Evolutionary conservation across 2,113 vertebrate genomes (phyloP).

Genomic region (Scophthalmus maximus): DNA sequence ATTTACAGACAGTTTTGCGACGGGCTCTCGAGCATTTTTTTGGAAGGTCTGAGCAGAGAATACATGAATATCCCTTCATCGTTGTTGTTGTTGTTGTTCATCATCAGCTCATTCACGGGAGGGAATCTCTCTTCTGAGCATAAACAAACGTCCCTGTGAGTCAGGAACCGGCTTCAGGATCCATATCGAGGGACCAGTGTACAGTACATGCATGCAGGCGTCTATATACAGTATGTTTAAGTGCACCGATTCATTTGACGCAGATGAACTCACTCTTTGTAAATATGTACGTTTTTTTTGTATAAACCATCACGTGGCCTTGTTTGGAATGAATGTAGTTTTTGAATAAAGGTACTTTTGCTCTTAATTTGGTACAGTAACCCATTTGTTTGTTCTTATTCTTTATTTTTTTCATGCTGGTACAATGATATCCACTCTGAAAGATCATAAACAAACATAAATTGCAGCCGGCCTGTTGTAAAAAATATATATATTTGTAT

Average conservation of each 20-base stretch:
- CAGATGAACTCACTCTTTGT: slow-evolving; percentile 49
- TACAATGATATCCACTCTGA: neutral
- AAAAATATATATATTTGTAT: too few relatives aligned
- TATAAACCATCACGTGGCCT: slow-evolving; percentile 73
- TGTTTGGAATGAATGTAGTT: slow-evolving; percentile 77
- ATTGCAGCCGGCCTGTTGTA: too few relatives aligned
- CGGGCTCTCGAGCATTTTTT: too few relatives aligned
- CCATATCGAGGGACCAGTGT: slow-evolving; percentile 9
- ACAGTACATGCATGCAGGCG: slow-evolving; percentile 48
- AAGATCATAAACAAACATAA: neutral
- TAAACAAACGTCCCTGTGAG: neutral
- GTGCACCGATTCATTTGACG: slow-evolving; percentile 19
- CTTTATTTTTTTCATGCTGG: neutral
- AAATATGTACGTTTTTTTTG: slow-evolving; percentile 48
- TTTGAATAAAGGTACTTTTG: slow-evolving; percentile 70
- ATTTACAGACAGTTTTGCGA: too few relatives aligned
- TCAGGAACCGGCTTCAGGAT: neutral
- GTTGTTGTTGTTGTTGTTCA: too few relatives aligned
- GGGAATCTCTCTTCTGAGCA: neutral
- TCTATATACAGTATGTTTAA: neutral
- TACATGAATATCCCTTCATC: neutral
- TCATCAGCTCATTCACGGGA: too few relatives aligned
- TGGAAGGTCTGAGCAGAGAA: slow-evolving; percentile 20
- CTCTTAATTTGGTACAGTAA: slow-evolving; percentile 1
- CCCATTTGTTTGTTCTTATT: slow-evolving; percentile 12